Base-by-base conservation (phyloP, 2,113 vertebrate species). In the Anthoscopus minutus region DNA sequence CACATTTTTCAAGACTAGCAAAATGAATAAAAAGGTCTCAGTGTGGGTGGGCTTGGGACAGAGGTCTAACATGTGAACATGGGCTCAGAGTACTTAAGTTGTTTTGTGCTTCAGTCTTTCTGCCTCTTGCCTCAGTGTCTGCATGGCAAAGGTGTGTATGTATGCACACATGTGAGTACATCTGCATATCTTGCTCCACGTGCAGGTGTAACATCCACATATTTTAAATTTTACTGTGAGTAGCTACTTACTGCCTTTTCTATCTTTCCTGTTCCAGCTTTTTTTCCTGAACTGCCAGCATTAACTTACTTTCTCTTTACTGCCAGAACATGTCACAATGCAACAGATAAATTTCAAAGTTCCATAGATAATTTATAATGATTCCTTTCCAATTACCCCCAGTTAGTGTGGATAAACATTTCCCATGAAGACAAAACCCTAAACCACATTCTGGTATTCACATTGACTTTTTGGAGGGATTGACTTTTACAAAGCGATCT, bases 141-240 rank as follows among this genome's bases (percentile, higher is more conserved):
- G n/a, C 4, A 0, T 20, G 24, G 40, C 1, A 0, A 50, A 64
- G 60, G 31, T 24, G 37, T 16, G 5, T 8, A 4, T 27, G 4
- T 17, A 10, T 24, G 7, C 7, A 22, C 42, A 25, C 11, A 18
- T 0, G 1, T 14, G 24, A 2, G 17, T 30, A 23, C 24, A 6
- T 2, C 24, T 2, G 6, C 42, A 16, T 1, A 7, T 37, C 33
- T 56, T 60, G 60, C 35, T 84, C 56, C 51, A 51, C 38, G 22
- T 73, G 11, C 0, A 0, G 10, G 6, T 54, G 8, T 28, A 60
- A 19, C 31, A 60, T 15, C 28, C 40, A 35, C 2, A 1, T 31
- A 40, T 7, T 74, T 51, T 60, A 60, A 78, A 47, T 51, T 51
- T 25, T 16, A 44, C 76, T 69, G 24, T 37, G 53, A 51, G 35